Conservation (phyloP, 1,140 invertebrate species). For the Cardiocondyla obscurior region DNA sequence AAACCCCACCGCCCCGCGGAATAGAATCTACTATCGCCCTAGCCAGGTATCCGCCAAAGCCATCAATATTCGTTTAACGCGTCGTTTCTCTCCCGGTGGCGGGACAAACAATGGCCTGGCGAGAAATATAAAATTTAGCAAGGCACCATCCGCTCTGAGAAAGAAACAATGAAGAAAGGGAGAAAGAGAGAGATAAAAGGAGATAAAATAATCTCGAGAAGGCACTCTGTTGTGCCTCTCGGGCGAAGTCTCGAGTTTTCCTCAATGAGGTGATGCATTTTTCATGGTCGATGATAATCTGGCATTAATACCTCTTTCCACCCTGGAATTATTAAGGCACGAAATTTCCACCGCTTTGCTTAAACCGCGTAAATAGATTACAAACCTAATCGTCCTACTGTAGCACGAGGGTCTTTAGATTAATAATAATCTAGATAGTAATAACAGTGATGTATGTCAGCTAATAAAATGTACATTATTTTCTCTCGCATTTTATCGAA, state of each 20-base stretch:
- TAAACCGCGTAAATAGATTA: conserved; percentile 17
- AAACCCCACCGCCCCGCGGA: conserved; percentile 67
- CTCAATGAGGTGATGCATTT: conserved; percentile 23
- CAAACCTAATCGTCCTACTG: neutral
- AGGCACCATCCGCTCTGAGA: neutral
- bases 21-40: conserved; percentile 76
- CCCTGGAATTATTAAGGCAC: conserved; percentile 6
- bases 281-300: conserved; percentile 32
- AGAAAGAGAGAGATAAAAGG: neutral
- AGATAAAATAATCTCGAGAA: neutral
- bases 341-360: conserved; percentile 22
- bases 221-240: neutral
- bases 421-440: neutral
- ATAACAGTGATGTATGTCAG: neutral
- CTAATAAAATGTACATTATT: too few species aligned
- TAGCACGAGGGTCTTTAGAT: neutral
- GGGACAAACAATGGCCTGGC: conserved; percentile 70
- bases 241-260: neutral
- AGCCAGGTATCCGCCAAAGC: conserved; percentile 71
- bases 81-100: conserved; percentile 62
- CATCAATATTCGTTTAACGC: conserved; percentile 77
- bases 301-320: conserved; percentile 22
- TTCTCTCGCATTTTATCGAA: neutral
- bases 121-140: conserved; percentile 73
- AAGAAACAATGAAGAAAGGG: neutral